Evolutionary conservation across 2,797 vertebrate species (phyloP).

Genomic region (Pteropus rufus): DNA sequence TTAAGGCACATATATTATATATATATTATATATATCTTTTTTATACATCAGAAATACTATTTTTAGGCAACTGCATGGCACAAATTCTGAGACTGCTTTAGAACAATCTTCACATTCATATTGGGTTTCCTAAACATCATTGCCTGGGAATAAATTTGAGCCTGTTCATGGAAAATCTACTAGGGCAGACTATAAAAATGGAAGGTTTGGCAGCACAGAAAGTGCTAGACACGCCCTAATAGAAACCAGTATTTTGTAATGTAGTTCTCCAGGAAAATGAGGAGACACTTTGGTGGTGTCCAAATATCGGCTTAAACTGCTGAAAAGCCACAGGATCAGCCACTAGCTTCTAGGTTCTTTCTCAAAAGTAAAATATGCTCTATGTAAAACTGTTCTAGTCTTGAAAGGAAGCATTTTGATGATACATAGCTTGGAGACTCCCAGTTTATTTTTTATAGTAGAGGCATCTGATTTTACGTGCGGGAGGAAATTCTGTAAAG

Average conservation of each 20-base stretch:
- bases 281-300: slow-evolving; percentile 10
- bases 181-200: slow-evolving; percentile 38
- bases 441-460: not conserved
- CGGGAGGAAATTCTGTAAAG: slow-evolving; percentile 9
- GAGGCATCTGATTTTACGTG: not conserved
- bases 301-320: slow-evolving; percentile 45
- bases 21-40: not conserved
- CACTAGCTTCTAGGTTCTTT: slow-evolving; percentile 53
- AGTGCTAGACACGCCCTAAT: slow-evolving; percentile 61
- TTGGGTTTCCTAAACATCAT: slow-evolving; percentile 38
- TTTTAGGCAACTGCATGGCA: not conserved
- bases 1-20: not conserved
- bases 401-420: not conserved
- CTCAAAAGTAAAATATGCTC: slow-evolving; percentile 37
- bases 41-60: slow-evolving; percentile 53
- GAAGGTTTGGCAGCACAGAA: slow-evolving; percentile 43
- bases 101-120: slow-evolving; percentile 38
- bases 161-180: slow-evolving; percentile 54
- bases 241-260: slow-evolving; percentile 61
- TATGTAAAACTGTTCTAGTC: slow-evolving; percentile 36
- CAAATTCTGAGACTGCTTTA: slow-evolving; percentile 41
- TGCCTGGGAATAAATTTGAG: slow-evolving; percentile 61
- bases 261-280: not conserved
- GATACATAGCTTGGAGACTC: not conserved
- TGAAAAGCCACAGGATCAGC: slow-evolving; percentile 54